phyloP scores from a whole-genome alignment of 1,140 invertebrate genomes.

The Leptinotarsa defecta region DNA sequence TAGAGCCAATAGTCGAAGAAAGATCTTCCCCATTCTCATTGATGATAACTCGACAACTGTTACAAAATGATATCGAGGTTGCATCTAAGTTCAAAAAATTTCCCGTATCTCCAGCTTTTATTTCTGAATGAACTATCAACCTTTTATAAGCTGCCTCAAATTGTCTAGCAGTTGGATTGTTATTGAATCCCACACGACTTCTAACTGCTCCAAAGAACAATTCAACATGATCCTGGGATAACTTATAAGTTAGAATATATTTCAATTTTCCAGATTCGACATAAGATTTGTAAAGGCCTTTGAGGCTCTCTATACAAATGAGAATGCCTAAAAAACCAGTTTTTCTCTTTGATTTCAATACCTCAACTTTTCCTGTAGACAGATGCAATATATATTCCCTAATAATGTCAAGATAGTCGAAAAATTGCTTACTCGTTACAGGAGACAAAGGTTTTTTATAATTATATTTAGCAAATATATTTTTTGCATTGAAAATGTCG shows the following conservation, averaged over 20 bases:
- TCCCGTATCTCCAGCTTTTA: constrained; percentile 13
- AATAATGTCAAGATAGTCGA: neutral
- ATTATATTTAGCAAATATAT: too few relatives aligned
- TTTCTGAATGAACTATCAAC: constrained; percentile 28
- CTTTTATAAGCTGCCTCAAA: constrained; percentile 35
- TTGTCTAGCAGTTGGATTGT: constrained; percentile 39
- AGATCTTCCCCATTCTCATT: neutral
- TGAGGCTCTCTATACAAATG: neutral
- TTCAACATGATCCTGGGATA: constrained; percentile 38
- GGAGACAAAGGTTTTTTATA: too few relatives aligned
- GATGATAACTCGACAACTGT: neutral
- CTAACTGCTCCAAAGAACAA: constrained; percentile 36
- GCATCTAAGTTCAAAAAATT: constrained; percentile 31
- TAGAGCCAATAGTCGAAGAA: constrained; percentile 54
- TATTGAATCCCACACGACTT: constrained; percentile 33
- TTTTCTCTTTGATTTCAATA: neutral
- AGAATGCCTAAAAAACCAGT: neutral
- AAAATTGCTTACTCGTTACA: neutral
- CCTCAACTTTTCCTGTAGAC: neutral
- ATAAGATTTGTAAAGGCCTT: constrained; percentile 1
- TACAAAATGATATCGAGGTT: constrained; percentile 10
- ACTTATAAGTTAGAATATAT: too few relatives aligned
- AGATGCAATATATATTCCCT: neutral
- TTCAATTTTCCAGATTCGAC: neutral
- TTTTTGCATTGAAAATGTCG: too few relatives aligned